Percentiles rank a stretch among this genome's conserved stretches.
phyloP scores from a whole-genome alignment of 2,797 vertebrate genomes.

The Chanos chanos region DNA sequence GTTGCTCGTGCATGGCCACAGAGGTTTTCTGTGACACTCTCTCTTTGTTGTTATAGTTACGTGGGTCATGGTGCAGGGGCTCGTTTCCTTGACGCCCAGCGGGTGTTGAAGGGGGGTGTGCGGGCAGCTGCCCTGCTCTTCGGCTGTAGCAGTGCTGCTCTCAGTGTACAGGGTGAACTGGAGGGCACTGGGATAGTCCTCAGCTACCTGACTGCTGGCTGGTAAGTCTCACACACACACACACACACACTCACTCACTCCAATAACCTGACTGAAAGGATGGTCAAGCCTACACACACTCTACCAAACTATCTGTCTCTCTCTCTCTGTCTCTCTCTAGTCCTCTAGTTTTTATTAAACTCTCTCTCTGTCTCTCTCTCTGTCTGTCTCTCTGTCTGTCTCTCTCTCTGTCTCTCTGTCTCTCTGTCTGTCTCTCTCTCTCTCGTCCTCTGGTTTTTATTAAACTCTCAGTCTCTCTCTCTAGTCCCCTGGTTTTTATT shows the following conservation, averaged over 20 bases:
- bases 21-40: neutral
- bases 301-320: too few relatives aligned
- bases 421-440: neutral
- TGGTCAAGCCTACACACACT: too few relatives aligned
- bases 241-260: neutral
- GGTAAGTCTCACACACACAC: conserved; percentile 67
- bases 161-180: conserved; percentile 78
- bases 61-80: conserved; percentile 87
- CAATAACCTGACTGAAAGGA: neutral
- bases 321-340: too few relatives aligned
- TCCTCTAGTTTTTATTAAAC: too few relatives aligned
- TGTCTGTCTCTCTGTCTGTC: neutral
- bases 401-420: neutral
- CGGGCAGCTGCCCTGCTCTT: conserved; percentile 81
- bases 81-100: conserved; percentile 78
- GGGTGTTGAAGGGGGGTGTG: conserved; percentile 72
- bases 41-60: conserved; percentile 65
- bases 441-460: neutral
- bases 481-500: too few relatives aligned
- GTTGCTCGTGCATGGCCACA: too few relatives aligned
- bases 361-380: too few relatives aligned
- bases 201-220: conserved; percentile 88
- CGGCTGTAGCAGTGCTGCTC: conserved; percentile 89
- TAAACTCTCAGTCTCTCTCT: too few relatives aligned
- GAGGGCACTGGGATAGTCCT: conserved; percentile 86